Conservation (phyloP, 2,113 vertebrate species). For the Acrocephalus kingi region DNA sequence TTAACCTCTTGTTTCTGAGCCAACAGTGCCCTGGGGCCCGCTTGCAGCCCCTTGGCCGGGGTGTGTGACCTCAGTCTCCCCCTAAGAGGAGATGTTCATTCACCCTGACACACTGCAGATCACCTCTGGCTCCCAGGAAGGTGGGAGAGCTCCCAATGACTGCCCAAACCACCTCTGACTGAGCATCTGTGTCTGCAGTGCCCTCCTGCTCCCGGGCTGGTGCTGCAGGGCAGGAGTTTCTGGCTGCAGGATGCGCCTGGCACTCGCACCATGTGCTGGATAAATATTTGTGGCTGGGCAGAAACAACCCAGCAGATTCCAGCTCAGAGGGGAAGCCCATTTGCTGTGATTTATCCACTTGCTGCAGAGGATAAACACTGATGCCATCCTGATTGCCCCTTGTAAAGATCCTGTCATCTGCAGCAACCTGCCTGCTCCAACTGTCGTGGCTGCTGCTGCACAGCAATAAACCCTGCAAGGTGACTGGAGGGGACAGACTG, state of each 20-base stretch:
- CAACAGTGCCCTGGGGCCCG: not conserved
- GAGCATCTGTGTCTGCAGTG: not conserved
- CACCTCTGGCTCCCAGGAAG: not conserved
- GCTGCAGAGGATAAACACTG: conserved; percentile 48
- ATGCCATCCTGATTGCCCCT: conserved; percentile 7
- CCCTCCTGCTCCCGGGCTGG: not conserved
- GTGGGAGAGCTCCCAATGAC: not conserved
- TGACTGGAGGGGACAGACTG: not conserved
- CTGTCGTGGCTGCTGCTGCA: not conserved
- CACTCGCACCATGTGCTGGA: not conserved
- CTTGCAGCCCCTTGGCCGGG: not conserved
- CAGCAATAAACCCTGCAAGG: not conserved
- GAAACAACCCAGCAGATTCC: conserved; percentile 24
- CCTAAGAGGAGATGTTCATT: not conserved
- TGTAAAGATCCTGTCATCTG: conserved; percentile 39
- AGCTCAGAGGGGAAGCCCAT: conserved; percentile 40
- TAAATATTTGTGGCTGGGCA: conserved; percentile 26
- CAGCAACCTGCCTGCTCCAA: conserved; percentile 17
- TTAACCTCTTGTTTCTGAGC: not conserved
- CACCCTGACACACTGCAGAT: not conserved
- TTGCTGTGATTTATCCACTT: conserved; percentile 61
- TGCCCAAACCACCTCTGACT: not conserved
- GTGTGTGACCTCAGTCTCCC: not conserved
- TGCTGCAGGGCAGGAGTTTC: not conserved
- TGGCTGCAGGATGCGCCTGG: not conserved